phyloP scores from a whole-genome alignment of 1,140 invertebrate genomes.

The Zophobas atratus region DNA sequence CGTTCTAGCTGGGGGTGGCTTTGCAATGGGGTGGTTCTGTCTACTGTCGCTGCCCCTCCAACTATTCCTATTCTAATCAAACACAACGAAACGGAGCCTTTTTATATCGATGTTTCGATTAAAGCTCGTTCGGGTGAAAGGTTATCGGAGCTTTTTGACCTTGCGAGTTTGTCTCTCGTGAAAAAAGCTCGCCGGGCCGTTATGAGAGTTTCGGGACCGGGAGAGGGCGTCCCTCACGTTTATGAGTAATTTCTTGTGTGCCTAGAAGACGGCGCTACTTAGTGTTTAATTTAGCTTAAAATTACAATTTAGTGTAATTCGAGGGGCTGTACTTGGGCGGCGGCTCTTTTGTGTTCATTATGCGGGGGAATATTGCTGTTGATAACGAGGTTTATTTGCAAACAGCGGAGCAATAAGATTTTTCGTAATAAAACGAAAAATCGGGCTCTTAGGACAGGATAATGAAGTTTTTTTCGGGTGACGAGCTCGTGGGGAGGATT shows the following conservation, averaged over 20 bases:
- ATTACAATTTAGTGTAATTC: slow-evolving; percentile 27
- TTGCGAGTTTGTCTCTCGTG: not conserved
- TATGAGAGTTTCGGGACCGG: not conserved
- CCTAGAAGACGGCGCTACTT: slow-evolving; percentile 18
- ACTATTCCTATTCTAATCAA: slow-evolving; percentile 46
- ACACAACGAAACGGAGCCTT: slow-evolving; percentile 12
- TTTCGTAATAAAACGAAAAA: too few relatives aligned
- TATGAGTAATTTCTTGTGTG: slow-evolving; percentile 23
- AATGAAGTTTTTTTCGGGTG: too few relatives aligned
- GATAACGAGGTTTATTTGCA: not conserved
- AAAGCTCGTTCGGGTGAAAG: not conserved
- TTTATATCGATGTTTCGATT: slow-evolving; percentile 27
- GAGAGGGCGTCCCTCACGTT: not conserved
- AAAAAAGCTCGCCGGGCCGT: too few relatives aligned
- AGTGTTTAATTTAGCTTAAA: slow-evolving; percentile 22
- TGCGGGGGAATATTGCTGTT: not conserved
- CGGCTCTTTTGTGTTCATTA: slow-evolving; percentile 16
- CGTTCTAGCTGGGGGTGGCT: slow-evolving; percentile 52
- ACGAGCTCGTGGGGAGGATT: too few relatives aligned
- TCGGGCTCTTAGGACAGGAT: too few relatives aligned
- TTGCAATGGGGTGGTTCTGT: slow-evolving; percentile 49
- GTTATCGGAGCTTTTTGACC: slow-evolving; percentile 13
- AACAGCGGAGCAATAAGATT: not conserved
- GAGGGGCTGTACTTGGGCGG: not conserved
- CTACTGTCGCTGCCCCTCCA: slow-evolving; percentile 45